Conservation (phyloP, 2,888 invertebrate genomes). For the Bombylius discolor region DNA sequence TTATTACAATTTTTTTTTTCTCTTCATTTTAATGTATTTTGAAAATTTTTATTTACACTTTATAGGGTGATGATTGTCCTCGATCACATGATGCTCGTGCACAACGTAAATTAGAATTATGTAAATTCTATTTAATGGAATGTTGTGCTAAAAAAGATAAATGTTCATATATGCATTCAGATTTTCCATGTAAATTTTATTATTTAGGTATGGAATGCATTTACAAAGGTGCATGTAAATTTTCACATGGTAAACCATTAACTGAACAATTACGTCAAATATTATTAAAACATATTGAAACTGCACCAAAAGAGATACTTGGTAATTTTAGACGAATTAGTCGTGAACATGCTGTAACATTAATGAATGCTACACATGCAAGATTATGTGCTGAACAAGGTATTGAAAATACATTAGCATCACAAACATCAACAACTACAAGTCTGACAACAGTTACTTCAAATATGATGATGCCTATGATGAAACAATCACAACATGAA, state of each 20-base stretch:
- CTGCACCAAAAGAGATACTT: constrained; percentile 79
- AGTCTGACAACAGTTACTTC: constrained; percentile 2
- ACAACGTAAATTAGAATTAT: constrained; percentile 81
- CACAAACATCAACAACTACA: constrained; percentile 11
- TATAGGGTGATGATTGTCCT: constrained; percentile 54
- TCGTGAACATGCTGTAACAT: constrained; percentile 54
- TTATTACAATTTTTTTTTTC: not conserved
- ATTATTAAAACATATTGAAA: constrained; percentile 65
- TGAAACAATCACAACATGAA: not conserved
- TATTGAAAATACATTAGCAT: constrained; percentile 26
- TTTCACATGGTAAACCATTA: constrained; percentile 81
- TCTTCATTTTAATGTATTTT: not conserved
- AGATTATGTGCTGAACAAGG: constrained; percentile 37
- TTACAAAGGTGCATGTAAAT: constrained; percentile 78
- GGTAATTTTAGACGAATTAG: constrained; percentile 79
- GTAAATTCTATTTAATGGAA: constrained; percentile 92
- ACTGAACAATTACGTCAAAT: constrained; percentile 59
- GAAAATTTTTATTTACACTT: not conserved
- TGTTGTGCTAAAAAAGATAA: constrained; percentile 89
- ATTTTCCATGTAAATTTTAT: constrained; percentile 95
- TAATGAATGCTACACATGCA: constrained; percentile 40
- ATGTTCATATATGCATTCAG: constrained; percentile 91
- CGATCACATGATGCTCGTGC: constrained; percentile 74
- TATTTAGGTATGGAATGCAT: constrained; percentile 84
- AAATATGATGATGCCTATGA: not conserved